Conservation (phyloP, 2,113 vertebrate genomes). For the Epinephelus lanceolatus region DNA sequence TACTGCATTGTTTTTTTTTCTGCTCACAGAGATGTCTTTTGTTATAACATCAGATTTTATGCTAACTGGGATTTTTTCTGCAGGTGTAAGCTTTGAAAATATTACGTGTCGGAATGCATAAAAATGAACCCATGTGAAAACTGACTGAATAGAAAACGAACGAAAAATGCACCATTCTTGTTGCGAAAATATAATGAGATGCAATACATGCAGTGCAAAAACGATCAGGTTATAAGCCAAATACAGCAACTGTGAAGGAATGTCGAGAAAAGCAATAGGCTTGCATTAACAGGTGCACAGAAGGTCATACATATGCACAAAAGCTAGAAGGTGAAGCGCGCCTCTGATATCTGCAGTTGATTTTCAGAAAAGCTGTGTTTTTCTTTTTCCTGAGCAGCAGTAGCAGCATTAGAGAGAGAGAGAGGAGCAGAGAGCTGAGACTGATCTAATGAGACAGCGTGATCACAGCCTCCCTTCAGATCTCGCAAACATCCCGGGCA, state of each 20-base stretch:
- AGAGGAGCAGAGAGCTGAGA: slow-evolving; percentile 29
- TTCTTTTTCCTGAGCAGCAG: slow-evolving; percentile 19
- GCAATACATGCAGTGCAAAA: neutral
- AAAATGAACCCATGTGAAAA: neutral
- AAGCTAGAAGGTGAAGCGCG: slow-evolving; percentile 5
- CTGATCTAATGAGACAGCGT: slow-evolving; percentile 72
- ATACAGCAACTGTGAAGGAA: neutral
- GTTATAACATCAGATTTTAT: neutral
- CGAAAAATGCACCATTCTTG: neutral
- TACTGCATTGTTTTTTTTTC: neutral
- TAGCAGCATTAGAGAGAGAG: slow-evolving; percentile 2
- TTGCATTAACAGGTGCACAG: slow-evolving; percentile 31
- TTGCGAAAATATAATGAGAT: neutral
- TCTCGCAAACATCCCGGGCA: slow-evolving; percentile 49
- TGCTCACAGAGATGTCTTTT: neutral
- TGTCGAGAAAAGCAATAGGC: neutral
- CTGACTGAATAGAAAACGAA: neutral
- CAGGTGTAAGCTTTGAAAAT: neutral
- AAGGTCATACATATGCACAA: slow-evolving; percentile 27
- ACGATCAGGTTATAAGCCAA: neutral
- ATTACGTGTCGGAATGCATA: neutral
- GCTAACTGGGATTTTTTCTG: neutral
- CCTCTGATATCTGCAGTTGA: slow-evolving; percentile 17
- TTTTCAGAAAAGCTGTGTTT: slow-evolving; percentile 23
- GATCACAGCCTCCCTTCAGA: slow-evolving; percentile 66